phyloP scores from a whole-genome alignment of 2,797 vertebrate species.

The Linurgus olivaceus region DNA sequence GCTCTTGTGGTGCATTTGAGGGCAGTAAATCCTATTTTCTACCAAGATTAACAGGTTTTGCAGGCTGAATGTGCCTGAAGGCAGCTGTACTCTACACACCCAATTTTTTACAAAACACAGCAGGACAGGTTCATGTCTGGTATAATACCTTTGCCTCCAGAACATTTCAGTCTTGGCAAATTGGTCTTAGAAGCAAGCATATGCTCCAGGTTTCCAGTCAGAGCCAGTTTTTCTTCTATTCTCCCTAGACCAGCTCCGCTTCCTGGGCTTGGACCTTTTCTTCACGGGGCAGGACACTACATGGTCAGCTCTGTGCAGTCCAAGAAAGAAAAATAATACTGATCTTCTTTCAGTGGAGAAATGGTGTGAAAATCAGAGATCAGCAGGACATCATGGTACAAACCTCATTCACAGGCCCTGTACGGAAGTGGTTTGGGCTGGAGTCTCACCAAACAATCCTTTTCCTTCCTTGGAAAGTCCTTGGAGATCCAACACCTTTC shows the following conservation, averaged over 20 bases:
- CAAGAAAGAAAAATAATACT: not conserved
- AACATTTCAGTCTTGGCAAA: conserved; percentile 38
- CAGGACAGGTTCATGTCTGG: conserved; percentile 55
- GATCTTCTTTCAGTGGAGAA: not conserved
- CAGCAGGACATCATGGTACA: not conserved
- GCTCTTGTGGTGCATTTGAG: conserved; percentile 15
- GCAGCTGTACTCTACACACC: conserved; percentile 42
- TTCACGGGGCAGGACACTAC: not conserved
- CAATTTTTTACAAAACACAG: conserved; percentile 49
- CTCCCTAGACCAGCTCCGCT: not conserved
- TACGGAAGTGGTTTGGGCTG: not conserved
- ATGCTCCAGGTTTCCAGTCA: not conserved
- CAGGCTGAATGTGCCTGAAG: conserved; percentile 44
- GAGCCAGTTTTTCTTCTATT: not conserved
- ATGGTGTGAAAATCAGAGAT: not conserved
- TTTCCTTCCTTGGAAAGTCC: not conserved
- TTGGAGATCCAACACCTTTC: not conserved
- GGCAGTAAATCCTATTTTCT: conserved; percentile 58
- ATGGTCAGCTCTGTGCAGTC: not conserved
- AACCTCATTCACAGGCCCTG: not conserved
- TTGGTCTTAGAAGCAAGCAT: not conserved
- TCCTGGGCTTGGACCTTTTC: not conserved
- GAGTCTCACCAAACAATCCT: not conserved
- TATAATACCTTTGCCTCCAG: conserved; percentile 56
- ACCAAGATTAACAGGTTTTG: conserved; percentile 55